Evolutionary conservation across 2,888 invertebrate species (phyloP).

Genomic region (Chrysolina haemoptera): DNA sequence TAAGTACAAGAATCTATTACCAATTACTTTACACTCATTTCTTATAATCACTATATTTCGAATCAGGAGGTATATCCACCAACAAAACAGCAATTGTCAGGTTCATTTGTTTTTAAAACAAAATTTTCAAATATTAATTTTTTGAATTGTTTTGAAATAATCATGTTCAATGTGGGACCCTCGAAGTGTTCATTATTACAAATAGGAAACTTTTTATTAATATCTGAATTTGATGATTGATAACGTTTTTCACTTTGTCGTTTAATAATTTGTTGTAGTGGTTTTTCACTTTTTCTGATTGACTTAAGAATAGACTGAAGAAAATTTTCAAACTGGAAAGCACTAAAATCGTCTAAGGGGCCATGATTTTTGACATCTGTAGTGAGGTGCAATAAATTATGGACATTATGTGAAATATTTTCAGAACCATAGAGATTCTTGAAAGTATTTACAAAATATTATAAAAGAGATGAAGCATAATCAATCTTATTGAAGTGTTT

Average conservation of each 20-base stretch:
- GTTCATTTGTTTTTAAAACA: conserved; percentile 2
- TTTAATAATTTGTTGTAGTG: conserved; percentile 16
- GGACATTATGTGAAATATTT: conserved; percentile 23
- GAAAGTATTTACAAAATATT: conserved; percentile 32
- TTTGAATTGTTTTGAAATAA: neutral
- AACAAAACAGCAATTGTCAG: conserved; percentile 18
- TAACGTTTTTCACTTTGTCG: conserved; percentile 8
- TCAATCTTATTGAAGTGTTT: neutral
- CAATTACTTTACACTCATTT: conserved; percentile 11
- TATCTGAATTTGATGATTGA: neutral
- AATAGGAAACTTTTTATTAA: conserved; percentile 6
- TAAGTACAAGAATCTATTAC: neutral
- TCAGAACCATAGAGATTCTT: conserved; percentile 8
- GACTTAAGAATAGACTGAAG: conserved; percentile 8
- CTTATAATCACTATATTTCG: conserved; percentile 2
- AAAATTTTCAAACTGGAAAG: conserved; percentile 42
- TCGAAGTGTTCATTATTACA: conserved; percentile 2
- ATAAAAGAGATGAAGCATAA: conserved; percentile 18
- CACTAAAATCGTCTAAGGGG: conserved; percentile 28
- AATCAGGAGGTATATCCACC: conserved; percentile 15
- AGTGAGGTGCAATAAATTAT: conserved; percentile 29
- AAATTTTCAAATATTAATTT: conserved; percentile 9
- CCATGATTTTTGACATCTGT: conserved; percentile 31
- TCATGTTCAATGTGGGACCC: conserved; percentile 5
- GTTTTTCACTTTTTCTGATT: conserved; percentile 15